Evolutionary conservation across 37 sponge, comb jelly and placozoan genomes (phyloP).

Genomic region (Haliclona indistincta): DNA sequence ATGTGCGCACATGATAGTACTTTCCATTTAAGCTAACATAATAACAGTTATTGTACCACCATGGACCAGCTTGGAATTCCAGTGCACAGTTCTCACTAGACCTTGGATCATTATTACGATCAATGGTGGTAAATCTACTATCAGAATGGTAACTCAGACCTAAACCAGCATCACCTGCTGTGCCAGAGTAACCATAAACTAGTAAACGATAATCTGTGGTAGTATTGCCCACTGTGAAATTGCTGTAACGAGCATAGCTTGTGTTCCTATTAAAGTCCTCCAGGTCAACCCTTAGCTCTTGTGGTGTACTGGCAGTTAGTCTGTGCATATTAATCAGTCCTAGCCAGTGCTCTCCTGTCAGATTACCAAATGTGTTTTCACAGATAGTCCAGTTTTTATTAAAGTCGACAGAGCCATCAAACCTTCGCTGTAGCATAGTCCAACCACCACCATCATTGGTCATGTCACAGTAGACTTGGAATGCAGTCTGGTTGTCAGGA

Average conservation of each 20-base stretch:
- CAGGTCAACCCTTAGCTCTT: too few species aligned
- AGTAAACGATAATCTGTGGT: not conserved
- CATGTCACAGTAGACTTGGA: too few species aligned
- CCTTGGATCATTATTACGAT: constrained; percentile 4
- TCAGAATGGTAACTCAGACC: not conserved
- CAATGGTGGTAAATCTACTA: not conserved
- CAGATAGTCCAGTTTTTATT: too few species aligned
- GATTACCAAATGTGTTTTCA: too few species aligned
- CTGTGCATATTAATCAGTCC: not conserved
- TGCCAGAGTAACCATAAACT: constrained; percentile 6
- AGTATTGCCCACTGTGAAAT: constrained; percentile 2
- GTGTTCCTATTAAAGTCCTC: too few species aligned
- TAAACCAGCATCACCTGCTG: constrained; percentile 17
- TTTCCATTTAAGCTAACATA: not conserved
- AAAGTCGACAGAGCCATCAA: too few species aligned
- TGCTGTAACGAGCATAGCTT: not conserved
- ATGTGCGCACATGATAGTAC: too few species aligned
- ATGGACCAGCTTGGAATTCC: not conserved
- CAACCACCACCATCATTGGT: too few species aligned
- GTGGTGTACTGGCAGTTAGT: too few species aligned
- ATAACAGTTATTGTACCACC: constrained; percentile 10
- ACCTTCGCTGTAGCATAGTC: too few species aligned
- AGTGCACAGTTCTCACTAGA: not conserved
- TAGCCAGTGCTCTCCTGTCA: too few species aligned
- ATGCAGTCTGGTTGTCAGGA: too few species aligned